These are phyloP conservation scores for Hybognathus amarus DNA, from an alignment of 2,797 vertebrate genomes.

Conservation along the genomic window DNA sequence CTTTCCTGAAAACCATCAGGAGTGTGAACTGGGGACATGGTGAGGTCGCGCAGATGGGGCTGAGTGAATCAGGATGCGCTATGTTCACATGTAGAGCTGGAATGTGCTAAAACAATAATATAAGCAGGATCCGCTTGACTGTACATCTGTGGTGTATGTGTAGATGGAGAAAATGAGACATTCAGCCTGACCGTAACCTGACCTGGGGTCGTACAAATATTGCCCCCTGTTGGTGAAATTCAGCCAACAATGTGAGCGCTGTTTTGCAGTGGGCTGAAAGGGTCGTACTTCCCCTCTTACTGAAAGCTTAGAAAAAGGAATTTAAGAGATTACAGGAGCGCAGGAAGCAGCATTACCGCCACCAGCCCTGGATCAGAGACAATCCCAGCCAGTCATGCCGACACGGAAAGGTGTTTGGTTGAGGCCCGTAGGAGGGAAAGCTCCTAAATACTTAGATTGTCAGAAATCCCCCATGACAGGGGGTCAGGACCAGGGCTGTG, in stretches of 20 bases:
- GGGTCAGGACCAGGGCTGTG: conserved; percentile 54
- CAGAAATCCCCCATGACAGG: conserved; percentile 54
- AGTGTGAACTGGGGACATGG: conserved; percentile 2
- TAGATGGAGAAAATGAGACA: conserved; percentile 57
- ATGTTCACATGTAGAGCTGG: conserved; percentile 40
- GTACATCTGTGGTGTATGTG: conserved; percentile 59
- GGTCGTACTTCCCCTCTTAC: conserved; percentile 34
- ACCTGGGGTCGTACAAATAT: conserved; percentile 42
- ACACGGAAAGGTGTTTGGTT: conserved; percentile 53
- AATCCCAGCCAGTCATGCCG: conserved; percentile 47
- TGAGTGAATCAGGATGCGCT: conserved; percentile 23
- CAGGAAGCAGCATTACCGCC: conserved; percentile 59
- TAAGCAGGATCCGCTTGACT: conserved; percentile 46
- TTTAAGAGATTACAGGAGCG: conserved; percentile 58
- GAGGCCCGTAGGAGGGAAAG: conserved; percentile 44
- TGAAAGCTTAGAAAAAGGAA: conserved; percentile 56
- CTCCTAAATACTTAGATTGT: conserved; percentile 51
- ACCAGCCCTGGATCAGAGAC: conserved; percentile 50
- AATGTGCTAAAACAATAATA: conserved; percentile 39
- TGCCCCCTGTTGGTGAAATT: conserved; percentile 59
- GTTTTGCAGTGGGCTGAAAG: conserved; percentile 47
- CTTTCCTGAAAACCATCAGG: conserved; percentile 16
- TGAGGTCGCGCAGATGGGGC: not conserved
- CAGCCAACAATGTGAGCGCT: conserved; percentile 48
- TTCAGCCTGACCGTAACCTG: conserved; percentile 45